phyloP scores from a whole-genome alignment of 2,113 vertebrate genomes.

The Dasyprocta punctata region DNA sequence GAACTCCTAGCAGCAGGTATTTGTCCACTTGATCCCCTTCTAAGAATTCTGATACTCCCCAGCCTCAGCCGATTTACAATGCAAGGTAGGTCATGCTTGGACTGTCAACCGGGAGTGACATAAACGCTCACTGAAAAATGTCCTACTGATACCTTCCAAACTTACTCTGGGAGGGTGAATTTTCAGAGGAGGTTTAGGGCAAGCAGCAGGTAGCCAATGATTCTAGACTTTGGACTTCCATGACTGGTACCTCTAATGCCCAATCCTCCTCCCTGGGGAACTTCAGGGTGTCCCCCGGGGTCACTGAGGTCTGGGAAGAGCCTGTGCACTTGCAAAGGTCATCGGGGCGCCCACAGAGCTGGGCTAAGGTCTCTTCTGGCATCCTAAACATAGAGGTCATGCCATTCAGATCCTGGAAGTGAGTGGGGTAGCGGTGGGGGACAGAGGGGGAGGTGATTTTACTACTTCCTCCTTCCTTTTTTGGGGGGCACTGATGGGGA shows the following conservation, averaged over 20 bases:
- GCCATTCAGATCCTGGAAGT: background rate
- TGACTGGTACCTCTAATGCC: background rate
- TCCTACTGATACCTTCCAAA: background rate
- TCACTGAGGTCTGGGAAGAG: background rate
- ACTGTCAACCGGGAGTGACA: background rate
- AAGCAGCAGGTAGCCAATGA: background rate
- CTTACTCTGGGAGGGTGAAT: background rate
- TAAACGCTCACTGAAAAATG: background rate
- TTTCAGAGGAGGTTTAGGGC: background rate
- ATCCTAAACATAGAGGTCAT: background rate
- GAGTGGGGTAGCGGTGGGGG: background rate
- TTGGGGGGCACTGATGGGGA: background rate
- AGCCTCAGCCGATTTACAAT: background rate
- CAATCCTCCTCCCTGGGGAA: background rate
- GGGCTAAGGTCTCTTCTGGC: background rate
- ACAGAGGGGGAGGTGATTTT: background rate
- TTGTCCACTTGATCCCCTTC: background rate
- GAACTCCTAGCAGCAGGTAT: background rate
- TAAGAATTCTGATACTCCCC: background rate
- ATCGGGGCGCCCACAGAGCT: background rate
- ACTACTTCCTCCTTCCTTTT: no score
- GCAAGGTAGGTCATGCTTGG: background rate
- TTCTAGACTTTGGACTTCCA: background rate
- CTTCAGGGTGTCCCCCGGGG: background rate
- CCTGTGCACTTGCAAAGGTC: background rate